Evolutionary conservation across 1,140 invertebrate species (phyloP).

Genomic region (Anastrepha ludens): DNA sequence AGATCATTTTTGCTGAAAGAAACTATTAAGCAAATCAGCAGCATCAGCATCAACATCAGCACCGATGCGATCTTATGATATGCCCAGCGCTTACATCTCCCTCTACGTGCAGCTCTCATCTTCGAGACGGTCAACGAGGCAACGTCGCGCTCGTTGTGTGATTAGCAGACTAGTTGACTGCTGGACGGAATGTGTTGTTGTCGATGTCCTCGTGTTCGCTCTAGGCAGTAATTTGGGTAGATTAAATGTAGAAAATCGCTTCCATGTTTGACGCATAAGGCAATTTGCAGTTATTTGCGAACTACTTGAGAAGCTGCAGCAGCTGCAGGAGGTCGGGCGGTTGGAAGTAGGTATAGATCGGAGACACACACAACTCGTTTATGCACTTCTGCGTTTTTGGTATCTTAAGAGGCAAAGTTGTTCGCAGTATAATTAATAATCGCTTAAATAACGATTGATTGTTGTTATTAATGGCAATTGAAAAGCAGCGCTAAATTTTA

Average conservation of each 20-base stretch:
- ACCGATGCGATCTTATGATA: background rate
- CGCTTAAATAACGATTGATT: constrained; percentile 30
- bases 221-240: constrained; percentile 66
- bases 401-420: background rate
- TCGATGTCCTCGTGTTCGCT: constrained; percentile 36
- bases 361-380: background rate
- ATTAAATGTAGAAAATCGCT: constrained; percentile 58
- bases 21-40: constrained; percentile 54
- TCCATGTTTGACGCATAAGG: constrained; percentile 28
- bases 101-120: background rate
- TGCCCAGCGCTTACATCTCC: background rate
- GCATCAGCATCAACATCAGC: background rate
- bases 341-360: background rate
- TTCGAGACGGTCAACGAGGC: background rate
- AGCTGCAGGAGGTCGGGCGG: background rate
- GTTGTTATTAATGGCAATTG: constrained; percentile 23
- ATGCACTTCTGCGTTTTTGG: background rate
- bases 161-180: background rate
- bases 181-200: constrained; percentile 32
- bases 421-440: constrained; percentile 34
- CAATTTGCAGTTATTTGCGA: constrained; percentile 74
- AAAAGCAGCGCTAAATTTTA: background rate
- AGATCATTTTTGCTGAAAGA: constrained; percentile 52
- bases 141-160: background rate
- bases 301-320: constrained; percentile 71